Percentiles rank a stretch among this genome's conserved stretches.
Evolutionary conservation across 2,888 invertebrate species (phyloP).

Genomic region (Oeneis ivallda): DNA sequence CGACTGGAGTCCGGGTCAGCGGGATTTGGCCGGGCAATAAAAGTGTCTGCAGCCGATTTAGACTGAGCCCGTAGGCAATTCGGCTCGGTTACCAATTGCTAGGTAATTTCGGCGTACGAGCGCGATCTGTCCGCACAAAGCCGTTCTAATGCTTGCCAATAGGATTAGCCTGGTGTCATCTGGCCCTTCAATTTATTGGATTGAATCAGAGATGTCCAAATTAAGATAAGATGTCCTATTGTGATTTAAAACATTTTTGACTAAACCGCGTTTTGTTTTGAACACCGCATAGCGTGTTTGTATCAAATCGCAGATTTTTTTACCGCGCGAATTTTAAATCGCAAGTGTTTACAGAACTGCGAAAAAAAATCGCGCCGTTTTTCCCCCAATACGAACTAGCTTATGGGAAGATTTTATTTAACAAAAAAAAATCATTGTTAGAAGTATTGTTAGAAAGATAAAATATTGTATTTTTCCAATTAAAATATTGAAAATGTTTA

Average conservation of each 20-base stretch:
- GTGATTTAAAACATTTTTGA: not conserved
- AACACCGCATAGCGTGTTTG: too few relatives aligned
- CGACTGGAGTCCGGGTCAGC: constrained; percentile 74
- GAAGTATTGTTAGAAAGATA: too few relatives aligned
- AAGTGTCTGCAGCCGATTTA: constrained; percentile 83
- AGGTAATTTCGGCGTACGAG: constrained; percentile 78
- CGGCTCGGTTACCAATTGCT: constrained; percentile 78
- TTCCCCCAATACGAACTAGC: too few relatives aligned
- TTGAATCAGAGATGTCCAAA: constrained; percentile 63
- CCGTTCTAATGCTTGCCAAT: constrained; percentile 78
- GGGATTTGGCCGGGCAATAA: constrained; percentile 80
- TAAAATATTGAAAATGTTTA: not conserved
- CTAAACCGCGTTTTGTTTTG: too few relatives aligned
- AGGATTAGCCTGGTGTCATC: constrained; percentile 77
- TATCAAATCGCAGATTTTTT: too few relatives aligned
- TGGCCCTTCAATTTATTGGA: constrained; percentile 76
- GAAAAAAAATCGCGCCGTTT: too few relatives aligned
- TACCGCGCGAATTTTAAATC: too few relatives aligned
- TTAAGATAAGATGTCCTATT: constrained; percentile 44
- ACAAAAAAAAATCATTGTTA: too few relatives aligned
- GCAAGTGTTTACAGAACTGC: too few relatives aligned
- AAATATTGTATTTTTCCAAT: too few relatives aligned
- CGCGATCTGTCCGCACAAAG: constrained; percentile 79
- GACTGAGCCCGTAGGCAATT: constrained; percentile 77
- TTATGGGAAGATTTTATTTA: too few relatives aligned